Evolutionary conservation across 2,888 invertebrate species (phyloP).

Genomic region (Deilephila porcellus): DNA sequence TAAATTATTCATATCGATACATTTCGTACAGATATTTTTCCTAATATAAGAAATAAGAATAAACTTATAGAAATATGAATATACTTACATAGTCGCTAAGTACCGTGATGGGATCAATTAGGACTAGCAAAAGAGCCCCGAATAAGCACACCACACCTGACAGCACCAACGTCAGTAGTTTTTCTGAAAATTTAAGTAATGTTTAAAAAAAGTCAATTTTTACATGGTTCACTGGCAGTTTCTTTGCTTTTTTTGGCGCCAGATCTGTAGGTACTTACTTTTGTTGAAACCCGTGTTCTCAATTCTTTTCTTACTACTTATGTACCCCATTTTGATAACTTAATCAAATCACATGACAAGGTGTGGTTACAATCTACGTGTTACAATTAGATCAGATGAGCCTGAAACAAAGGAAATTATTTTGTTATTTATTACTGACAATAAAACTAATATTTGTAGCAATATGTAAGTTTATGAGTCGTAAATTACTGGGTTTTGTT

Average conservation of each 20-base stretch:
- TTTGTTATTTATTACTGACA: neutral
- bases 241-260: too few relatives aligned
- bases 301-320: neutral
- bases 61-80: too few relatives aligned
- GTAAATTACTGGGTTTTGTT: too few relatives aligned
- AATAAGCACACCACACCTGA: conserved; percentile 34
- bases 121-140: conserved; percentile 23
- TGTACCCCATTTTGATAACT: neutral
- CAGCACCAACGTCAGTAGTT: conserved; percentile 30
- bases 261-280: neutral
- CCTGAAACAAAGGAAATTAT: neutral
- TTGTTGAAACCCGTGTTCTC: neutral
- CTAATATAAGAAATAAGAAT: too few relatives aligned
- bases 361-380: too few relatives aligned
- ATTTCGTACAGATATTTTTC: too few relatives aligned
- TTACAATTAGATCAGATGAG: neutral
- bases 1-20: too few relatives aligned
- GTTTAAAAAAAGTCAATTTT: too few relatives aligned
- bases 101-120: conserved; percentile 39
- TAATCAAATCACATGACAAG: neutral
- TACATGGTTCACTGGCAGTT: too few relatives aligned
- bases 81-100: conserved; percentile 43
- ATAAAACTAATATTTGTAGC: too few relatives aligned
- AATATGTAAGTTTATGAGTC: too few relatives aligned
- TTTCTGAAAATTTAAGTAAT: conserved; percentile 38